Conservation (phyloP, 2,113 vertebrate genomes). For the Centropus unirufus region DNA sequence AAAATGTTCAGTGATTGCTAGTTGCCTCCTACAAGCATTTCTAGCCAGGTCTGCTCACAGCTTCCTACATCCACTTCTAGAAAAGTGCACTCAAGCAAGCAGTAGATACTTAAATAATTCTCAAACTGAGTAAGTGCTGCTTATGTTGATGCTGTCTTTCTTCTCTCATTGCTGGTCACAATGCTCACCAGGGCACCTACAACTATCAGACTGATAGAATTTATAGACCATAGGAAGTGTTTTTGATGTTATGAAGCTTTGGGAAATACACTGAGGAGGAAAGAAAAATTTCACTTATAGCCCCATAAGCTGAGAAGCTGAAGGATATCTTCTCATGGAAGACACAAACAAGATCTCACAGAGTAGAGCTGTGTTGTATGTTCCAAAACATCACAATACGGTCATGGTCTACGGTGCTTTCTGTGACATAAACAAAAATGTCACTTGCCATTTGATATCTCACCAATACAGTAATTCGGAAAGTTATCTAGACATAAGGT, state of each 20-base stretch:
- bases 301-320: not conserved
- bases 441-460: not conserved
- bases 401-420: not conserved
- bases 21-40: not conserved
- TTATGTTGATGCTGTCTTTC: not conserved
- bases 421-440: not conserved
- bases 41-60: not conserved
- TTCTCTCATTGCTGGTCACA: not conserved
- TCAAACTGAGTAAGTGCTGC: not conserved
- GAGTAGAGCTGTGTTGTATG: not conserved
- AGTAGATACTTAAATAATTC: not conserved
- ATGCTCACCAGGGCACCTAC: accelerated
- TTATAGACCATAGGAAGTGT: not conserved
- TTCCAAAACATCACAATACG: not conserved
- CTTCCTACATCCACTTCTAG: not conserved
- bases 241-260: not conserved
- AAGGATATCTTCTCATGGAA: not conserved
- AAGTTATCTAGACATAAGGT: not conserved
- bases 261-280: not conserved
- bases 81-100: not conserved
- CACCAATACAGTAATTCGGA: not conserved
- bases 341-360: not conserved
- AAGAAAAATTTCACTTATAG: not conserved
- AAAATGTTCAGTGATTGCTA: not conserved
- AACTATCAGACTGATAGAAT: not conserved